Percentiles rank a stretch among this genome's conserved stretches.
These are phyloP conservation scores for Cataglyphis altisquamis DNA, from an alignment of 2,888 invertebrate genomes.

Conservation along the genomic window DNA sequence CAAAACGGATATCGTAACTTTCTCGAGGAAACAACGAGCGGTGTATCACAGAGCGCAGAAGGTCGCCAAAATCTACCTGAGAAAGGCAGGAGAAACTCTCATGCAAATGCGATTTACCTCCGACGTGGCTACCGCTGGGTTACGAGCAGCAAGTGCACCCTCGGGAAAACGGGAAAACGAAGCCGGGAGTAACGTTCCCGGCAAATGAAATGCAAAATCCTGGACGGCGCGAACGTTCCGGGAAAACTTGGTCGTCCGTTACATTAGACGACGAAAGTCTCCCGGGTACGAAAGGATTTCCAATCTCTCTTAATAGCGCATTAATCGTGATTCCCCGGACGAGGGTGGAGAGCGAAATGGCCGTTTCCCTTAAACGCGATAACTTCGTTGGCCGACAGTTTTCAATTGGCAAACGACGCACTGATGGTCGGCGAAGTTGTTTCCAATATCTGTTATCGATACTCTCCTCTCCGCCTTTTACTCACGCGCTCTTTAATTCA, in stretches of 20 bases:
- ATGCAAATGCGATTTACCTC: constrained; percentile 72
- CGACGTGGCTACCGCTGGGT: constrained; percentile 42
- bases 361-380: constrained; percentile 60
- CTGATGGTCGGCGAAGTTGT: constrained; percentile 71
- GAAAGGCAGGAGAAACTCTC: constrained; percentile 56
- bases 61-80: constrained; percentile 65
- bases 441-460: constrained; percentile 70
- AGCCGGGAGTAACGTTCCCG: constrained; percentile 58
- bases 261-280: constrained; percentile 69
- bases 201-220: constrained; percentile 76
- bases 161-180: constrained; percentile 63
- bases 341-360: constrained; percentile 22
- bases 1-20: constrained; percentile 21
- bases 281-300: constrained; percentile 74
- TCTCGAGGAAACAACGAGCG: constrained; percentile 62
- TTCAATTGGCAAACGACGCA: constrained; percentile 69
- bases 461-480: constrained; percentile 54
- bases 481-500: constrained; percentile 51
- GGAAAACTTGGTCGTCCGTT: constrained; percentile 66
- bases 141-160: constrained; percentile 65
- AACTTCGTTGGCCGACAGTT: constrained; percentile 65
- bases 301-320: constrained; percentile 77
- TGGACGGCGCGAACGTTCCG: constrained; percentile 66
- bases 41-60: constrained; percentile 55
- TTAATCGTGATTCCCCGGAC: constrained; percentile 75